These are phyloP conservation scores for Aphelinus certus DNA, from an alignment of 1,140 invertebrate genomes.

Conservation along the genomic window DNA sequence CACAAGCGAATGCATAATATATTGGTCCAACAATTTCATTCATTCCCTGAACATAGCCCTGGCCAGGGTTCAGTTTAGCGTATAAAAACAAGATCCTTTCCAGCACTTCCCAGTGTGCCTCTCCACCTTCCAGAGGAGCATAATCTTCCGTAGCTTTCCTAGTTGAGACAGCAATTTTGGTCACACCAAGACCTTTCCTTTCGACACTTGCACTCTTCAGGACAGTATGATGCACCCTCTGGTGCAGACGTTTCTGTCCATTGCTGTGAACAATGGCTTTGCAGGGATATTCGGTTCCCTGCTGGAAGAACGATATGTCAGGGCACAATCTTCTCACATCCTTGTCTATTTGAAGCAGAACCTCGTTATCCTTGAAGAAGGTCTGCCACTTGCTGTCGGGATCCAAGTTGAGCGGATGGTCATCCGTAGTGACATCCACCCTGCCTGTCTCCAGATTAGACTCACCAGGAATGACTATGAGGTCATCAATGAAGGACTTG, in stretches of 20 bases:
- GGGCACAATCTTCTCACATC: constrained; percentile 94
- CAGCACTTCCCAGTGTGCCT: constrained; percentile 97
- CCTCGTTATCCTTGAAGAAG: constrained; percentile 97
- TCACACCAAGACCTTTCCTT: constrained; percentile 86
- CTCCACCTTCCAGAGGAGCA: constrained; percentile 82
- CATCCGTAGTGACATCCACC: constrained; percentile 70
- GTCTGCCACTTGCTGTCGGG: constrained; percentile 94
- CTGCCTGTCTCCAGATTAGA: constrained; percentile 64
- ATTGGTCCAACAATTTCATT: constrained; percentile 99
- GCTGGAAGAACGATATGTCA: constrained; percentile 97
- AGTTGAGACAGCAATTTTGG: constrained; percentile 76
- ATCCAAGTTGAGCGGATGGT: constrained; percentile 93
- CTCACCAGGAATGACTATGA: constrained; percentile 81
- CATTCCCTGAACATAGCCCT: constrained; percentile 99
- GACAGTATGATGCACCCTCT: constrained; percentile 85
- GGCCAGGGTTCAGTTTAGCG: constrained; percentile 97
- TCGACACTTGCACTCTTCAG: constrained; percentile 89
- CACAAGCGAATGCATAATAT: constrained; percentile 95
- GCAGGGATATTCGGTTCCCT: constrained; percentile 88
- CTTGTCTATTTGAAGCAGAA: constrained; percentile 95
- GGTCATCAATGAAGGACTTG: constrained; percentile 86
- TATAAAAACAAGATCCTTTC: constrained; percentile 97
- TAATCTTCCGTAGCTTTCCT: constrained; percentile 82
- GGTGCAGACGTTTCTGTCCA: constrained; percentile 83
- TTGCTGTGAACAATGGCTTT: constrained; percentile 76